Evolutionary conservation across 2,888 invertebrate species (phyloP).

Genomic region (Salticus scenicus): DNA sequence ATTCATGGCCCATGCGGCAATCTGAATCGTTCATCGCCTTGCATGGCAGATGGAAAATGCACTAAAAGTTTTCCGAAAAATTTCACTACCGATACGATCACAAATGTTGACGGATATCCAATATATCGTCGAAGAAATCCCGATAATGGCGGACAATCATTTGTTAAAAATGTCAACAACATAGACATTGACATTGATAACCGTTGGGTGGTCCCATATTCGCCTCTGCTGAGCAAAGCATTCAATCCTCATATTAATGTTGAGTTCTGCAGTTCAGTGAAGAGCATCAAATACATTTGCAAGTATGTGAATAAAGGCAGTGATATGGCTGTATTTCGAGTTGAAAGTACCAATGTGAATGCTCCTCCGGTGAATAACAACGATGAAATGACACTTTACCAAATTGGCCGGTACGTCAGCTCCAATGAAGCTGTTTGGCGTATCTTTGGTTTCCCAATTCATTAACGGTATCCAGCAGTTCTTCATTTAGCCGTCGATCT

Average conservation of each 20-base stretch:
- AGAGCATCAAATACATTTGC: too few relatives aligned
- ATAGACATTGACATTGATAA: slow-evolving; percentile 14
- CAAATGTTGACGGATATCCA: slow-evolving; percentile 32
- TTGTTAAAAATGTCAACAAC: slow-evolving; percentile 25
- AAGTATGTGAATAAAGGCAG: too few relatives aligned
- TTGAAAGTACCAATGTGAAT: too few relatives aligned
- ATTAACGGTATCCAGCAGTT: too few relatives aligned
- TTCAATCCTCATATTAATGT: too few relatives aligned
- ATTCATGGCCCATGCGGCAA: slow-evolving; percentile 1
- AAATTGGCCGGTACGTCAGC: slow-evolving; percentile 39
- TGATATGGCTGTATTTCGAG: too few relatives aligned
- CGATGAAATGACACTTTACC: slow-evolving; percentile 26
- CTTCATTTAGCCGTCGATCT: too few relatives aligned
- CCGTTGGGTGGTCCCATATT: too few relatives aligned
- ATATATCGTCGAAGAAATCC: slow-evolving; percentile 29
- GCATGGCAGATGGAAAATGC: slow-evolving; percentile 42
- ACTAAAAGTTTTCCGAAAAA: slow-evolving; percentile 30
- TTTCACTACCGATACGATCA: slow-evolving; percentile 26
- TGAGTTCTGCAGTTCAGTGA: too few relatives aligned
- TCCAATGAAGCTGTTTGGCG: slow-evolving; percentile 40
- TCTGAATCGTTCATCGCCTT: slow-evolving; percentile 26
- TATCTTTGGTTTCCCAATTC: too few relatives aligned
- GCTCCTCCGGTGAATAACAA: too few relatives aligned
- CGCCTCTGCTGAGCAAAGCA: too few relatives aligned
- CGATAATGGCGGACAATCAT: slow-evolving; percentile 31